Evolutionary conservation across 1,140 invertebrate species (phyloP).

Genomic region (Hypothenemus hampei): DNA sequence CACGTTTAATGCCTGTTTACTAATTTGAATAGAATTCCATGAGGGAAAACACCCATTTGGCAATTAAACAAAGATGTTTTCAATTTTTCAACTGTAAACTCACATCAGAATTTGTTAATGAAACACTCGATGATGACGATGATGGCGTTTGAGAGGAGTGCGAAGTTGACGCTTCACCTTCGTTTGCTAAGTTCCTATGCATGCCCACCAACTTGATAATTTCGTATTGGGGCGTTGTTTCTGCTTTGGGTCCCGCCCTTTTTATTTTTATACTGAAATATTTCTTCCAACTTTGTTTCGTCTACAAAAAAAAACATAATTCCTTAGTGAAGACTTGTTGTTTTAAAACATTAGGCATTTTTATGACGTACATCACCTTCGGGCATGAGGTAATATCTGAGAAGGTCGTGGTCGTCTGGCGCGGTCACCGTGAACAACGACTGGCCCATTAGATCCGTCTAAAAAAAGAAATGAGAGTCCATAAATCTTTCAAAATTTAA

Average conservation of each 20-base stretch:
- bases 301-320: constrained; percentile 4
- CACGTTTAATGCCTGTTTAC: too few relatives aligned
- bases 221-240: constrained; percentile 62
- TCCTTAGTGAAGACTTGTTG: neutral
- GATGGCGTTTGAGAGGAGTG: constrained; percentile 7
- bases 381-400: constrained; percentile 62
- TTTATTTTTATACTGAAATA: constrained; percentile 54
- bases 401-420: constrained; percentile 67
- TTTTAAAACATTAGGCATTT: neutral
- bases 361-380: constrained; percentile 39
- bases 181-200: constrained; percentile 15
- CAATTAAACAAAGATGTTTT: too few relatives aligned
- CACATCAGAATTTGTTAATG: constrained; percentile 37
- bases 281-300: constrained; percentile 46
- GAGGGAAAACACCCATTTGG: too few relatives aligned
- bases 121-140: neutral
- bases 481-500: constrained; percentile 24
- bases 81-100: constrained; percentile 14
- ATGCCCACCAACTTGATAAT: constrained; percentile 54
- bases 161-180: neutral
- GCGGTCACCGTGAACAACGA: constrained; percentile 73
- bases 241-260: constrained; percentile 57
- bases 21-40: too few relatives aligned
- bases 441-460: constrained; percentile 82
- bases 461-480: constrained; percentile 33